phyloP scores from a whole-genome alignment of 92 coral and sea anemone species.

The Phymanthus crucifer region DNA sequence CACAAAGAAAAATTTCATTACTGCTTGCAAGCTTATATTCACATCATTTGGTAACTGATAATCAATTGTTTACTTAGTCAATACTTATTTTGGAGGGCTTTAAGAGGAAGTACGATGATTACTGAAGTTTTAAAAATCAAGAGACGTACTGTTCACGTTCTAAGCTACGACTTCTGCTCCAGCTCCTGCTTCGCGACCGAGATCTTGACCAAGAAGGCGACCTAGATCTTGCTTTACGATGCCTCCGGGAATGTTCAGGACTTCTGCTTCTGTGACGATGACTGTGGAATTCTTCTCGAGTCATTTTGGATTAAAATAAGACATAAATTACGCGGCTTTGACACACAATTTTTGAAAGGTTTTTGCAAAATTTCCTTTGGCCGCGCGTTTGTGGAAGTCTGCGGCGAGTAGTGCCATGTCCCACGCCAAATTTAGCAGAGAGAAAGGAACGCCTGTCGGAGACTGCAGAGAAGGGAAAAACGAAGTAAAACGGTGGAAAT shows the following conservation, averaged over 20 bases:
- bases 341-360: not conserved
- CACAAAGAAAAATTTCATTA: not conserved
- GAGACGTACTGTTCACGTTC: constrained; percentile 38
- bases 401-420: constrained; percentile 25
- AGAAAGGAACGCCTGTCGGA: constrained; percentile 40
- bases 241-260: constrained; percentile 45
- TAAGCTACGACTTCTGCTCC: constrained; percentile 63
- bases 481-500: constrained; percentile 2
- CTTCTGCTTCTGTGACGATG: constrained; percentile 58
- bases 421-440: not conserved
- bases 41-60: too few species aligned
- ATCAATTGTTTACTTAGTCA: not conserved
- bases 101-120: not conserved
- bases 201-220: constrained; percentile 46
- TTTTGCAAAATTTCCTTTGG: not conserved
- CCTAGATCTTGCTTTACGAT: constrained; percentile 39
- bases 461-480: constrained; percentile 9
- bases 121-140: not conserved
- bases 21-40: too few species aligned
- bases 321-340: not conserved
- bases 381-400: not conserved
- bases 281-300: constrained; percentile 35
- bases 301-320: constrained; percentile 32
- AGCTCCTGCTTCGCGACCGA: constrained; percentile 69
- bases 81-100: not conserved